Evolutionary conservation across 2,888 invertebrate species (phyloP).

Genomic region (Acronicta aceris): DNA sequence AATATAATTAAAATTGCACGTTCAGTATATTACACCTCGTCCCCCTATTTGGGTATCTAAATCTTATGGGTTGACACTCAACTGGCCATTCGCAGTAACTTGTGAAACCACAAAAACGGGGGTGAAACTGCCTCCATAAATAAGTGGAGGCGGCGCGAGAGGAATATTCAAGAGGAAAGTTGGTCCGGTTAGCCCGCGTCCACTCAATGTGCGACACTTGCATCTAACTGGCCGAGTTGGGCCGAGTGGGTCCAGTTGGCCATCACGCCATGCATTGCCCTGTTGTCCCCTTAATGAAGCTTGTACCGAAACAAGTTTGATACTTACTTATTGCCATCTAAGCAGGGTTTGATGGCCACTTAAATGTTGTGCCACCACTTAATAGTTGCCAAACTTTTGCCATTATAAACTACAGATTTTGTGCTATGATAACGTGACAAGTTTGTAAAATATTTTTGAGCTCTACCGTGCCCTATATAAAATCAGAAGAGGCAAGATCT

Average conservation of each 20-base stretch:
- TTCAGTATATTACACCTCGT: background rate
- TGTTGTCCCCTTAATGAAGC: conserved; percentile 83
- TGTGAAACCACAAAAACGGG: conserved; percentile 78
- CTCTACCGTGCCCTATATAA: conserved; percentile 5
- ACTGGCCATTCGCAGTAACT: conserved; percentile 79
- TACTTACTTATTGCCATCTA: conserved; percentile 83
- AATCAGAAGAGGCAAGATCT: too few species aligned
- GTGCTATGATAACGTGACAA: conserved; percentile 57
- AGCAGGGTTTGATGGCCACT: conserved; percentile 85
- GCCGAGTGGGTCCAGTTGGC: conserved; percentile 59
- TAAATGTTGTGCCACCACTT: conserved; percentile 77
- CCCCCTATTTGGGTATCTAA: conserved; percentile 65
- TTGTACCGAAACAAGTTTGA: conserved; percentile 76
- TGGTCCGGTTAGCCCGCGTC: conserved; percentile 68
- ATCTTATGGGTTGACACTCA: conserved; percentile 77
- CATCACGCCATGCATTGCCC: conserved; percentile 82
- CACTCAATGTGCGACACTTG: conserved; percentile 83
- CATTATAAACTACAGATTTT: conserved; percentile 78
- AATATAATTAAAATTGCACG: background rate
- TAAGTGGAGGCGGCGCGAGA: conserved; percentile 73
- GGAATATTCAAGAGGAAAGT: conserved; percentile 88
- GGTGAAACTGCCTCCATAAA: conserved; percentile 79
- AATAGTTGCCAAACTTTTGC: conserved; percentile 77
- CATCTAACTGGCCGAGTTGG: conserved; percentile 80
- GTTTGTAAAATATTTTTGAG: conserved; percentile 51